A percentile compares a stretch with the other conserved stretches of the same genome.
Evolutionary conservation across 2,797 vertebrate genomes (phyloP).

Genomic region (Onychomys arenicola): DNA sequence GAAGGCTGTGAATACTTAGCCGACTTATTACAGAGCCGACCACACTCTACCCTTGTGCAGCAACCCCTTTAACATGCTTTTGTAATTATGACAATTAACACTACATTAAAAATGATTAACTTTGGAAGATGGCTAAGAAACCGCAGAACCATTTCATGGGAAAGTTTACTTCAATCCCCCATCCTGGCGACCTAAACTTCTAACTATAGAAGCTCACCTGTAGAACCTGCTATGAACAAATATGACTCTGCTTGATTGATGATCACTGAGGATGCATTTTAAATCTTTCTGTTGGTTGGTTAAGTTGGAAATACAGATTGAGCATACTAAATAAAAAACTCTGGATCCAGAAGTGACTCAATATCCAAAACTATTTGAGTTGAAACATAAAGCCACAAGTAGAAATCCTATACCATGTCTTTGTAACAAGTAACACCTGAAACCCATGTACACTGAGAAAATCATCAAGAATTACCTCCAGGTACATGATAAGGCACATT

Average conservation of each 20-base stretch:
- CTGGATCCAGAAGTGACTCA: not conserved
- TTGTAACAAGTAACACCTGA: not conserved
- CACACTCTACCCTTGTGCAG: not conserved
- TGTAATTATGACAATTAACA: not conserved
- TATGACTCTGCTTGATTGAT: not conserved
- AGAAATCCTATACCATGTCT: not conserved
- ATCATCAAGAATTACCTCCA: not conserved
- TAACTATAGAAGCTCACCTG: not conserved
- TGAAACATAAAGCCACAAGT: not conserved
- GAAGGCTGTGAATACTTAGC: not conserved
- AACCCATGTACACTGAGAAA: not conserved
- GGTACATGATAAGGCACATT: too few relatives aligned
- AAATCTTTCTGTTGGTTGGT: not conserved
- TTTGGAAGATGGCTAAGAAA: not conserved
- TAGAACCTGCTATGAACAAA: rapidly evolving
- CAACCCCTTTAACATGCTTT: not conserved
- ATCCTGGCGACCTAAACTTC: not conserved
- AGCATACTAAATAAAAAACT: not conserved
- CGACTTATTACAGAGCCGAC: not conserved
- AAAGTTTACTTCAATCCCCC: not conserved
- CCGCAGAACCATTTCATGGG: not conserved
- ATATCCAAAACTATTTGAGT: not conserved
- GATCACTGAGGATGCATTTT: not conserved
- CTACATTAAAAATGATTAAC: not conserved
- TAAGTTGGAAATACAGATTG: not conserved